A percentile compares a stretch with the other conserved stretches of the same genome.
phyloP scores from a whole-genome alignment of 2,797 vertebrate genomes.

The Brotogeris chrysoptera region DNA sequence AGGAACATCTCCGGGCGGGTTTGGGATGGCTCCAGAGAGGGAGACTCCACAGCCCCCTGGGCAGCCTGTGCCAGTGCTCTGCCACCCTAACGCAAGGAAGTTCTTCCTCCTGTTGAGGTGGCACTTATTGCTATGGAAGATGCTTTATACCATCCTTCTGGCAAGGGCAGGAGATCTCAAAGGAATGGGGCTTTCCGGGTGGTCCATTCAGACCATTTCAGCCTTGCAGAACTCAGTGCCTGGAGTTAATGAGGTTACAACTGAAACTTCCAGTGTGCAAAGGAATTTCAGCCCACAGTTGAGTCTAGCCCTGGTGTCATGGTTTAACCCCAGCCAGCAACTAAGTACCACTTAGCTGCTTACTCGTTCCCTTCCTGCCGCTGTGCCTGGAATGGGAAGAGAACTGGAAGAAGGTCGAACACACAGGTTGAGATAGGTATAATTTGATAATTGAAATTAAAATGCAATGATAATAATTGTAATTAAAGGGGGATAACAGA shows the following conservation, averaged over 20 bases:
- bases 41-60: not conserved
- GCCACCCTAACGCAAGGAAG: not conserved
- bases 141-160: not conserved
- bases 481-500: not conserved
- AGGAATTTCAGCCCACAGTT: not conserved
- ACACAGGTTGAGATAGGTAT: not conserved
- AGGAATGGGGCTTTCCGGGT: not conserved
- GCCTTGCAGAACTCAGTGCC: not conserved
- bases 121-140: not conserved
- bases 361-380: no score
- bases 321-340: not conserved
- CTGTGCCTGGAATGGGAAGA: not conserved
- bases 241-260: not conserved
- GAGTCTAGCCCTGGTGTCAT: not conserved
- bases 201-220: not conserved
- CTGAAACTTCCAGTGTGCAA: not conserved
- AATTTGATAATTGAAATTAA: not conserved
- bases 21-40: not conserved
- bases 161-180: not conserved
- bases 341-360: not conserved
- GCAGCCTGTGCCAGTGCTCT: not conserved
- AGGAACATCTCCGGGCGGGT: accelerated
- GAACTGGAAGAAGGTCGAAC: not conserved
- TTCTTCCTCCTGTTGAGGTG: not conserved
- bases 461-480: not conserved